Percentiles rank a stretch among this genome's conserved stretches.
These are phyloP conservation scores for Formica selysi DNA, from an alignment of 1,140 invertebrate species.

Conservation along the genomic window DNA sequence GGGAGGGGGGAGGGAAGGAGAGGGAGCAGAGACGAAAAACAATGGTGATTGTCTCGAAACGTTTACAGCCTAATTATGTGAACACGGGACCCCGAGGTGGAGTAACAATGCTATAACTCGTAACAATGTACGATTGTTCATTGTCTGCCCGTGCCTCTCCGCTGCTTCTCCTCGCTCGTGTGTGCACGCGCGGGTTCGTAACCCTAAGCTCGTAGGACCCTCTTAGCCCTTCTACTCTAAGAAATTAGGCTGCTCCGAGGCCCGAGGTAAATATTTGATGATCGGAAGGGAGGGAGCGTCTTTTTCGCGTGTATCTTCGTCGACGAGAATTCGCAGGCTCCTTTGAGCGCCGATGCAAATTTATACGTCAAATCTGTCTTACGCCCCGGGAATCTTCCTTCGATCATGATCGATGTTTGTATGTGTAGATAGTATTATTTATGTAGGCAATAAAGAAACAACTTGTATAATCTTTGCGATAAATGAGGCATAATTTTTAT, in stretches of 20 bases:
- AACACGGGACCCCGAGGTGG: constrained; percentile 83
- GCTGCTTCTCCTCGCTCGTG: constrained; percentile 67
- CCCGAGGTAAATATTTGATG: constrained; percentile 26
- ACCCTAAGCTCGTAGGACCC: constrained; percentile 57
- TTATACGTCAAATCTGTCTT: constrained; percentile 15
- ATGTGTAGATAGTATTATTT: not conserved
- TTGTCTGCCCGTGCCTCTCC: constrained; percentile 81
- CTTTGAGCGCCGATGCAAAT: constrained; percentile 1
- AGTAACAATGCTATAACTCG: constrained; percentile 87
- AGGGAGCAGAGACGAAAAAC: constrained; percentile 77
- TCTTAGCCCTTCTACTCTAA: not conserved
- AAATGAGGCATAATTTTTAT: constrained; percentile 2
- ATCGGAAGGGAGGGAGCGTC: not conserved
- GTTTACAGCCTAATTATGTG: constrained; percentile 87
- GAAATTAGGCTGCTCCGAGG: constrained; percentile 23
- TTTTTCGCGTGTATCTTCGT: not conserved
- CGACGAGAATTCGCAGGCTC: not conserved
- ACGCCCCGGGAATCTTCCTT: not conserved
- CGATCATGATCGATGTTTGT: not conserved
- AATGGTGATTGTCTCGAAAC: constrained; percentile 87
- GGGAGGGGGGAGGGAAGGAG: not conserved
- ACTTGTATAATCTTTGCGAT: not conserved
- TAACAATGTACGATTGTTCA: constrained; percentile 87
- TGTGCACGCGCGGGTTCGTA: constrained; percentile 68
- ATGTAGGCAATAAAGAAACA: not conserved